Evolutionary conservation across 2,113 vertebrate species (phyloP).

Genomic region (Alaudala cheleensis): DNA sequence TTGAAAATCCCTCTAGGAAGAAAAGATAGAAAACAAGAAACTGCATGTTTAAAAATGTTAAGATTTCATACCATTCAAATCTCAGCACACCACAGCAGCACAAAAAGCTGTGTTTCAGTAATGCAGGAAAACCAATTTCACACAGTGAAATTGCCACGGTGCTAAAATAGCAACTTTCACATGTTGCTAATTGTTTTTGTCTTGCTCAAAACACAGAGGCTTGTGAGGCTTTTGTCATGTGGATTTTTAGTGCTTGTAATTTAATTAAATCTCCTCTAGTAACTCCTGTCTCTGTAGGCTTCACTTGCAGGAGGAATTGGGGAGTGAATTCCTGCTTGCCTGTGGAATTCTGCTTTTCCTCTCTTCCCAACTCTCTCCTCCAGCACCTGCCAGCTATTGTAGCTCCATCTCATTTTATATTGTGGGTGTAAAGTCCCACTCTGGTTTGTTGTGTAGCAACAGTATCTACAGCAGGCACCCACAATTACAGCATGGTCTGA

Average conservation of each 20-base stretch:
- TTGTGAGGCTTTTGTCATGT: background rate
- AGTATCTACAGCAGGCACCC: background rate
- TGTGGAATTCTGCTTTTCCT: background rate
- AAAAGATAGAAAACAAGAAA: background rate
- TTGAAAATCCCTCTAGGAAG: background rate
- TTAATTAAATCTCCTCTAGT: background rate
- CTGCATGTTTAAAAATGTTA: background rate
- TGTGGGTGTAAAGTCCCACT: constrained; percentile 29
- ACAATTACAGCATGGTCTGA: background rate
- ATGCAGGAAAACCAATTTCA: background rate
- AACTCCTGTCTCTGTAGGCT: background rate
- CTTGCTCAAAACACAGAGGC: background rate
- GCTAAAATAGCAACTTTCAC: background rate
- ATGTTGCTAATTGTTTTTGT: background rate
- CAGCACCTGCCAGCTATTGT: background rate
- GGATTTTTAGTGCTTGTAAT: background rate
- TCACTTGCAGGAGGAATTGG: background rate
- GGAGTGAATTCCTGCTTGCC: background rate
- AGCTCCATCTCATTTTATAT: background rate
- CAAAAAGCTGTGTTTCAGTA: background rate
- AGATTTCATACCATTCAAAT: background rate
- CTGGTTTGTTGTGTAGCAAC: constrained; percentile 28
- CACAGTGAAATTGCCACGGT: accelerated
- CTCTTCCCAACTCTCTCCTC: background rate
- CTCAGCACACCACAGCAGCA: background rate